Percentiles rank a stretch among this genome's conserved stretches.
Conservation (phyloP, 2,113 vertebrate genomes). For the Dicaeum eximium region DNA sequence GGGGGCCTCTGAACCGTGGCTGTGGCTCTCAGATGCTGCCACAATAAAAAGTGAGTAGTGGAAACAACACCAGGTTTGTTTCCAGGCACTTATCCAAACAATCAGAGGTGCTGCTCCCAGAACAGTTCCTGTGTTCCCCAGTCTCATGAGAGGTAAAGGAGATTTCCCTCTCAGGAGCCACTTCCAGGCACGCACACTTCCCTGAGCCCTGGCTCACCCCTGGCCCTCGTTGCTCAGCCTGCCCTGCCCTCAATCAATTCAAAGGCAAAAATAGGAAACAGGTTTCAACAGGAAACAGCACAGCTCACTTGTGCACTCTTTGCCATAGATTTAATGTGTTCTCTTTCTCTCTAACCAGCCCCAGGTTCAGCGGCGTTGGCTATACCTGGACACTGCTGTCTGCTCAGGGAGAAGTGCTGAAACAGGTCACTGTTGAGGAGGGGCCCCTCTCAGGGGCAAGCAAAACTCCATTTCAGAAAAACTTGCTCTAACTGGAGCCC, state of each 20-base stretch:
- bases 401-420: neutral
- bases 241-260: neutral
- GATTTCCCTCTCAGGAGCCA: neutral
- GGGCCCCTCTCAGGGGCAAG: neutral
- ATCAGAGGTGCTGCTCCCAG: neutral
- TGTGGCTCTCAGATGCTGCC: neutral
- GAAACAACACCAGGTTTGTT: neutral
- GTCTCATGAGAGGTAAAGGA: neutral
- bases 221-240: neutral
- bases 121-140: neutral
- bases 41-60: neutral
- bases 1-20: neutral
- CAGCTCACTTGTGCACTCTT: neutral
- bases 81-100: neutral
- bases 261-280: neutral
- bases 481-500: neutral
- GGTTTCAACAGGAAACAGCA: neutral
- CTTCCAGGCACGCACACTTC: rapidly evolving
- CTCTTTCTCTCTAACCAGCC: neutral
- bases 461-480: neutral
- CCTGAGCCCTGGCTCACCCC: neutral
- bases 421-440: neutral
- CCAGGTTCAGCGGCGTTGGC: neutral
- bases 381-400: neutral
- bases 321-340: neutral